These are phyloP conservation scores for Terrapene triunguis DNA, from an alignment of 2,113 vertebrate species.

Conservation along the genomic window DNA sequence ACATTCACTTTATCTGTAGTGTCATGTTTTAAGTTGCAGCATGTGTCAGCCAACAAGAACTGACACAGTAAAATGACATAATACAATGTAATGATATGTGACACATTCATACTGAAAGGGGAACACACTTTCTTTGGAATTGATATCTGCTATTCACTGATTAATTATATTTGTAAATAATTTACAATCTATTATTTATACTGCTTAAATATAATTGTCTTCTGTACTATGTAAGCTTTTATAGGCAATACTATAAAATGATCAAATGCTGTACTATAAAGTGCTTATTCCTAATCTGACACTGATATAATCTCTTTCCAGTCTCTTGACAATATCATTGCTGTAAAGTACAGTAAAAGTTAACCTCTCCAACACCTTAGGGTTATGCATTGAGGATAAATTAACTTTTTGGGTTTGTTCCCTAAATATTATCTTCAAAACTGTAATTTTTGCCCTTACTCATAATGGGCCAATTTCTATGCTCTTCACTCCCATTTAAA, in stretches of 20 bases:
- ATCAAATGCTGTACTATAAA: not conserved
- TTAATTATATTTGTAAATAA: not conserved
- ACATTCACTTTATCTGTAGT: slow-evolving; percentile 27
- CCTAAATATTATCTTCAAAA: not conserved
- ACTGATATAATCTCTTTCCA: not conserved
- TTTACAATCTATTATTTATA: not conserved
- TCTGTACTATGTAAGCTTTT: not conserved
- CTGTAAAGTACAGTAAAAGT: not conserved
- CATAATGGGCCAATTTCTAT: not conserved
- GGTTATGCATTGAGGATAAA: not conserved
- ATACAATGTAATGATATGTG: slow-evolving; percentile 32
- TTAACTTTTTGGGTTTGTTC: not conserved
- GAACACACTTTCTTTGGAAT: slow-evolving; percentile 22
- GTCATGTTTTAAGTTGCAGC: slow-evolving; percentile 63
- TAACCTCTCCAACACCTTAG: not conserved
- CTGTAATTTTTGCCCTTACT: not conserved
- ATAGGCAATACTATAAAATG: not conserved
- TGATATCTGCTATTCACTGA: not conserved
- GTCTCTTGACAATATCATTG: not conserved
- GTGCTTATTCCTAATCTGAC: not conserved
- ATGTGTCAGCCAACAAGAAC: slow-evolving; percentile 66
- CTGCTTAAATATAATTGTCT: rapidly evolving
- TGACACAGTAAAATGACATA: slow-evolving; percentile 48
- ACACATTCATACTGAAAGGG: slow-evolving; percentile 43
- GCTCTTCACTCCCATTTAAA: not conserved